A percentile compares a stretch with the other conserved stretches of the same genome.
These are phyloP conservation scores for Penelope pileata DNA, from an alignment of 2,113 vertebrate species.

Conservation along the genomic window DNA sequence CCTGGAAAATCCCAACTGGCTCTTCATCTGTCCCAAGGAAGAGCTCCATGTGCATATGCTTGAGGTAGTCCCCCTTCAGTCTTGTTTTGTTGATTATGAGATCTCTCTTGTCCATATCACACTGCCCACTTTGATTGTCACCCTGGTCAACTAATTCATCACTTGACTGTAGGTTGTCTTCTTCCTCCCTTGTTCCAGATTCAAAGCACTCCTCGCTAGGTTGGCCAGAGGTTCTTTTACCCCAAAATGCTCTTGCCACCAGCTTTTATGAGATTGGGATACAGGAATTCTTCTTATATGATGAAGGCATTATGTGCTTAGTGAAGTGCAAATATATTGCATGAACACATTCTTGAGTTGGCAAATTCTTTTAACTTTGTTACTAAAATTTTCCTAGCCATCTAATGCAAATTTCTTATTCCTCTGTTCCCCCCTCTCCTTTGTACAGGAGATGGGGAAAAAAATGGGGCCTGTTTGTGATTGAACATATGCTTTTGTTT, in stretches of 20 bases:
- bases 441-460: neutral
- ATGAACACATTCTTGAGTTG: neutral
- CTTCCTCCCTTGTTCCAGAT: neutral
- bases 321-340: neutral
- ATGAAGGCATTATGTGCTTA: neutral
- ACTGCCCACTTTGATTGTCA: neutral
- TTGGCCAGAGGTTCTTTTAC: neutral
- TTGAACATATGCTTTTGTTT: neutral
- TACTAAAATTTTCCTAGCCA: neutral
- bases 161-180: neutral
- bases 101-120: neutral
- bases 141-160: neutral
- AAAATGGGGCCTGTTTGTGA: neutral
- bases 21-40: neutral
- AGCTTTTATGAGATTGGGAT: neutral
- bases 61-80: neutral
- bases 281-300: neutral
- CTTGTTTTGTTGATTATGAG: neutral
- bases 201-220: neutral
- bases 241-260: neutral
- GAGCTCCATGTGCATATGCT: neutral
- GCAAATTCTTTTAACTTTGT: neutral
- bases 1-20: neutral
- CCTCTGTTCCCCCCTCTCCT: neutral
- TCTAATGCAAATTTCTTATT: neutral